Base-by-base conservation (phyloP, 1,140 invertebrate species). In the Drosophila baimaii region DNA sequence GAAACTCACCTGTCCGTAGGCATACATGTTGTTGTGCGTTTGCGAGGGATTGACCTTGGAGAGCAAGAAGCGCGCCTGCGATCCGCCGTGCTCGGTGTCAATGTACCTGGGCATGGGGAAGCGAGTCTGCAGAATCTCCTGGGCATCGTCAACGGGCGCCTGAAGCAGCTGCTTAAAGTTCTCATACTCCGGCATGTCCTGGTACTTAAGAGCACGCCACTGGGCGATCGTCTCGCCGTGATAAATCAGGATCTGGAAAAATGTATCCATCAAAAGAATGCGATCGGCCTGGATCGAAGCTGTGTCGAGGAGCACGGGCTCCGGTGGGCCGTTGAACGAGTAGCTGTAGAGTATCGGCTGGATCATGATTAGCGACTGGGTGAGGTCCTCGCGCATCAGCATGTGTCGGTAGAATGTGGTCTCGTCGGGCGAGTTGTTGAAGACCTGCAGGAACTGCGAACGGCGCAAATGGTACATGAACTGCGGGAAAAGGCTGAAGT, bases 401-500 rank as follows among this genome's bases (percentile, higher is more conserved):
- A 99, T 98, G 92, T 99, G 98, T 79, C 98, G 96, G 92, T 99
- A 99, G 93, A 99, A 99, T 61, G 98, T 98, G 27, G 99, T 99
- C 95, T 99, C 99, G 93, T 99, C 99, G 1, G 99, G 99, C 54
- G 98, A 99, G 94, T 99, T 99, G 93, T 99, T 99, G 93, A 99
- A 99, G n/a, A 99, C 99, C 95, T 99, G 99, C 71, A 99, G 94
- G 93, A 99, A 99, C 93, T 99, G 99, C 43, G 99, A 99, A 73
- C 99, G 94, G 68, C 99, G 94, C 76, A 99, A 93, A 93, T 99
- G 99, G 92, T 99, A 99, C 98, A 99, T 99, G 92, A 99, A 99
- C 92, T 99, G 99, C 29, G 99, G 99, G 93, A 99, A 99, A 15
- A 99, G 93, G 49, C 97, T 98, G 92, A 99, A 99, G 92, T 99